A percentile compares a stretch with the other conserved stretches of the same genome.
Conservation (phyloP, 2,113 vertebrate genomes). For the Hystrix brachyura region DNA sequence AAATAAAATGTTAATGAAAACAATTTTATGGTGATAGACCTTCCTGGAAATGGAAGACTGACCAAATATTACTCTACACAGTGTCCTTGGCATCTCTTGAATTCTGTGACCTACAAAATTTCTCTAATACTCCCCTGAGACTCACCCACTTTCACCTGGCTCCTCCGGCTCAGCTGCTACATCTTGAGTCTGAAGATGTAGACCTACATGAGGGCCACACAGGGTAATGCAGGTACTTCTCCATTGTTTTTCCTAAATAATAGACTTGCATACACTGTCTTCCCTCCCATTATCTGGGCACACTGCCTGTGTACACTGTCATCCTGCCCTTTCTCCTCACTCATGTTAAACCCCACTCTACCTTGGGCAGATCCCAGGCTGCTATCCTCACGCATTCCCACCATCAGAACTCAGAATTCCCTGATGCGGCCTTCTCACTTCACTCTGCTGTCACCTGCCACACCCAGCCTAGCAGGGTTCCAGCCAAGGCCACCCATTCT, state of each 20-base stretch:
- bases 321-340: neutral
- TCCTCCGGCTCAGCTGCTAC: neutral
- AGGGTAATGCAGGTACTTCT: neutral
- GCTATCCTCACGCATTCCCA: neutral
- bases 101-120: neutral
- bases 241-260: neutral
- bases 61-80: neutral
- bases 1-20: constrained; percentile 34
- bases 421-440: neutral
- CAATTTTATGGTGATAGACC: neutral
- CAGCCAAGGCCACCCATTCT: neutral
- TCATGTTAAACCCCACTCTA: neutral
- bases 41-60: constrained; percentile 11
- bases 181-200: neutral
- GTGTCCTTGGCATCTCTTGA: neutral
- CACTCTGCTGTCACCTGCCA: neutral
- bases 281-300: neutral
- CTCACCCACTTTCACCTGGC: neutral
- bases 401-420: neutral
- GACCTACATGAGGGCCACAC: neutral
- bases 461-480: too few relatives aligned
- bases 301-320: neutral
- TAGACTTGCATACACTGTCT: neutral
- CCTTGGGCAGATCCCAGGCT: neutral
- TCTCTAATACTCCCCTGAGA: neutral